Percentiles rank a stretch among this genome's conserved stretches.
These are phyloP conservation scores for Parasteatoda tepidariorum DNA, from an alignment of 1,140 invertebrate species.

Conservation along the genomic window DNA sequence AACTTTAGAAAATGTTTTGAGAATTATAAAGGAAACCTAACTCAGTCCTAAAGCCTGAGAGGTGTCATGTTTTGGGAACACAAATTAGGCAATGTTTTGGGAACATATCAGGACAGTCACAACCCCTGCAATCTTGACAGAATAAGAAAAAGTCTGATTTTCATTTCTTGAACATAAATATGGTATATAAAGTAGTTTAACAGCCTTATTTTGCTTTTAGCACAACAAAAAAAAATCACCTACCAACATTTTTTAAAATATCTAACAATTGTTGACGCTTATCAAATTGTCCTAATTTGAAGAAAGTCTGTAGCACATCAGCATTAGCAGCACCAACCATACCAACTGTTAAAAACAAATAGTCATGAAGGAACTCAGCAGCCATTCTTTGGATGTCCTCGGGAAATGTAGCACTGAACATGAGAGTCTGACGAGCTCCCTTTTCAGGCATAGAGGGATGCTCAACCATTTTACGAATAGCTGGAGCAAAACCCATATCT, in stretches of 20 bases:
- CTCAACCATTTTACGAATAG: constrained; percentile 66
- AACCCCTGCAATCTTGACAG: no score
- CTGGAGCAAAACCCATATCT: constrained; percentile 73
- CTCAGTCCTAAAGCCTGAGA: no score
- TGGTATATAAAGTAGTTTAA: no score
- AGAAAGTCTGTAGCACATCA: constrained; percentile 88
- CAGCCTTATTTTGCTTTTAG: no score
- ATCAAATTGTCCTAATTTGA: constrained; percentile 78
- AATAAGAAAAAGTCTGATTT: no score
- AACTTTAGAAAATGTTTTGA: no score
- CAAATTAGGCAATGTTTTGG: no score
- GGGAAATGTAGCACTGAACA: constrained; percentile 74
- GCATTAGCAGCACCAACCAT: constrained; percentile 89
- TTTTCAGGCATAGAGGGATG: constrained; percentile 77
- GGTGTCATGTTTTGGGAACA: no score
- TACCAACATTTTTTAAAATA: constrained; percentile 75
- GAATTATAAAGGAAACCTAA: no score
- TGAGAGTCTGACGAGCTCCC: constrained; percentile 62
- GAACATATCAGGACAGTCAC: no score
- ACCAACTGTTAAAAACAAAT: constrained; percentile 87
- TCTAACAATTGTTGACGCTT: constrained; percentile 81
- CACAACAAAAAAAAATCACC: constrained; percentile 51
- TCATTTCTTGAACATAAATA: no score
- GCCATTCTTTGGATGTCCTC: constrained; percentile 71
- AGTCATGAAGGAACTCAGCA: constrained; percentile 74